These are phyloP conservation scores for Platysteira castanea DNA, from an alignment of 2,113 vertebrate species.

Conservation along the genomic window DNA sequence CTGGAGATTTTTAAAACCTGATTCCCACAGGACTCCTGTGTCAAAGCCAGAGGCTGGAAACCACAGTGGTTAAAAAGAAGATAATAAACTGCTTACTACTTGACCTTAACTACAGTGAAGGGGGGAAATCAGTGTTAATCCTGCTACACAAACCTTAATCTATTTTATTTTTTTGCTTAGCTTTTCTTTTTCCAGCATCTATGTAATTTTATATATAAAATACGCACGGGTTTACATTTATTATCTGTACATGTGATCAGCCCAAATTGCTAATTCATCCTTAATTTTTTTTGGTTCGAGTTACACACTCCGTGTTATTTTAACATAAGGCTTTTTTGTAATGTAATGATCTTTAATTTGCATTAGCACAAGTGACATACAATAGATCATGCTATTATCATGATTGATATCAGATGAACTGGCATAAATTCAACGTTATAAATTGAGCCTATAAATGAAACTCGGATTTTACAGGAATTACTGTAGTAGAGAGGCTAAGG, in stretches of 20 bases:
- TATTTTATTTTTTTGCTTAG: slow-evolving; percentile 10
- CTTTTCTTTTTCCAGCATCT: not conserved
- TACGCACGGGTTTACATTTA: not conserved
- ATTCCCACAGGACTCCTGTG: not conserved
- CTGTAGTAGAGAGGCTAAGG: slow-evolving; percentile 76
- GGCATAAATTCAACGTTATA: slow-evolving; percentile 86
- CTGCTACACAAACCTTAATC: slow-evolving; percentile 11
- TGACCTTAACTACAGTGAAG: slow-evolving; percentile 5
- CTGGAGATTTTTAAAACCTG: not conserved
- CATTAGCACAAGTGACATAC: slow-evolving; percentile 80
- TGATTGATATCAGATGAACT: slow-evolving; percentile 84
- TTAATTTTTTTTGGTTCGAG: slow-evolving; percentile 42
- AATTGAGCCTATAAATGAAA: slow-evolving; percentile 82
- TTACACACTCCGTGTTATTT: slow-evolving; percentile 73
- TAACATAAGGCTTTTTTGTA: slow-evolving; percentile 75
- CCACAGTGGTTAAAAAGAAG: not conserved
- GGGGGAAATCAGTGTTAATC: not conserved
- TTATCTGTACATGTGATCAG: not conserved
- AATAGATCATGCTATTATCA: slow-evolving; percentile 83
- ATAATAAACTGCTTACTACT: slow-evolving; percentile 13
- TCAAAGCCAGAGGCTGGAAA: not conserved
- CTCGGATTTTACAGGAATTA: slow-evolving; percentile 84
- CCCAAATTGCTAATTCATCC: slow-evolving; percentile 18
- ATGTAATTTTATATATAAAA: not conserved
- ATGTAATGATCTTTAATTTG: slow-evolving; percentile 80